Base-by-base conservation (phyloP, 2,888 invertebrate genomes). In the Tortrix viridana region DNA sequence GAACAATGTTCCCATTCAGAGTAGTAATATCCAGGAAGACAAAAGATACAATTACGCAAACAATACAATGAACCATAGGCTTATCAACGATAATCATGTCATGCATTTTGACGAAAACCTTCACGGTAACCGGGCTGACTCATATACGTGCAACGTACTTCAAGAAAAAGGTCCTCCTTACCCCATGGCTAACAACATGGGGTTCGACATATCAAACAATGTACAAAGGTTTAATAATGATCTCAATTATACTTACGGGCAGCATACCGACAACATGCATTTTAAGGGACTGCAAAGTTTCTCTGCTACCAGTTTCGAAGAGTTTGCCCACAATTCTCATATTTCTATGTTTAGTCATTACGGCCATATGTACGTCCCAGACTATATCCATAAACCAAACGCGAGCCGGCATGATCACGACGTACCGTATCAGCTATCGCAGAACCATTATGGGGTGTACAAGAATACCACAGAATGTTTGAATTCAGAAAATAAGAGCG, bases 301-400 rank as follows among this genome's bases (percentile, higher is more conserved):
- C 75, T 90, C 92, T 6, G 89, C 93, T 0, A 84, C 91, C 46
- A 90, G 86, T 75, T 93, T 91, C 73, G 92, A 89, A 71, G 93
- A 93, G 77, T 93, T 93, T 69, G 93, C 93, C 46, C 93, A 93
- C 68, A 90, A 81, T 69, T 89, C 92, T 7, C 92, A 92, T 67
- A 85, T 91, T 79, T 84, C 86, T 20, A 91, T 92, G 86, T 92
- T 92, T 69, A 92, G 88, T 72, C 91, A 92, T 69, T 93, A 92
- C 69, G 88, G 91, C 4, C 89, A 92, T 67, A 85, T 90, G 81
- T 92, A 92, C 67, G 82, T 83, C 47, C 84, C 88, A 38, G 91
- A 92, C 14, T 93, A 92, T 68, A 69, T 85, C 72, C 87, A 89
- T 66, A 89, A 91, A 77, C 75, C 85, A 37, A 80, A 71, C 69